These are phyloP conservation scores for Heterotilapia buettikoferi DNA, from an alignment of 2,113 vertebrate species.

Conservation along the genomic window DNA sequence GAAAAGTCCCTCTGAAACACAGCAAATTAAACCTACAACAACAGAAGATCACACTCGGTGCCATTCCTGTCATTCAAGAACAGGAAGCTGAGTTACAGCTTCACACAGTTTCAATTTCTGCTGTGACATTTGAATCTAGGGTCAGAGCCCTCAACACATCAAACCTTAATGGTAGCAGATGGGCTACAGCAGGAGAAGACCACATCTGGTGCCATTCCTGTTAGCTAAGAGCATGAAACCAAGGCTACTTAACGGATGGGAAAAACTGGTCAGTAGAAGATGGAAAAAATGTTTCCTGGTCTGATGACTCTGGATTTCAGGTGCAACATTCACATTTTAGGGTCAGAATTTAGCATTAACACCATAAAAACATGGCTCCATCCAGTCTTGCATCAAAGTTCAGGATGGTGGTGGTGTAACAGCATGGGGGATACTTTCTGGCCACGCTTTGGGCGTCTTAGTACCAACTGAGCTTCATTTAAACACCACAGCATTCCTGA, in stretches of 20 bases:
- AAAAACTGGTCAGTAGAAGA: not conserved
- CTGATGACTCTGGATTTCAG: not conserved
- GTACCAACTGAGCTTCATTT: not conserved
- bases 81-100: not conserved
- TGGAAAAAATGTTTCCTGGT: not conserved
- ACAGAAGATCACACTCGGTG: not conserved
- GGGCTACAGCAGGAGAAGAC: not conserved
- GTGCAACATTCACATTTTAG: not conserved
- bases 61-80: not conserved
- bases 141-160: not conserved
- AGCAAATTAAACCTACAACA: not conserved
- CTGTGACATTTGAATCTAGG: not conserved
- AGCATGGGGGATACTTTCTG: not conserved
- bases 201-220: not conserved
- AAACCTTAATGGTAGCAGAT: not conserved
- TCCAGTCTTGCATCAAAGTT: not conserved
- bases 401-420: not conserved
- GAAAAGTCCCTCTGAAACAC: not conserved
- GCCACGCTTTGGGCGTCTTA: not conserved
- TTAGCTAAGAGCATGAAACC: not conserved
- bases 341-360: not conserved
- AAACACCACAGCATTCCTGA: not conserved
- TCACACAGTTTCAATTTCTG: not conserved
- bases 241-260: not conserved
- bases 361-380: not conserved